Evolutionary conservation across 2,888 invertebrate genomes (phyloP).

Genomic region (Xanthorhoe designata): DNA sequence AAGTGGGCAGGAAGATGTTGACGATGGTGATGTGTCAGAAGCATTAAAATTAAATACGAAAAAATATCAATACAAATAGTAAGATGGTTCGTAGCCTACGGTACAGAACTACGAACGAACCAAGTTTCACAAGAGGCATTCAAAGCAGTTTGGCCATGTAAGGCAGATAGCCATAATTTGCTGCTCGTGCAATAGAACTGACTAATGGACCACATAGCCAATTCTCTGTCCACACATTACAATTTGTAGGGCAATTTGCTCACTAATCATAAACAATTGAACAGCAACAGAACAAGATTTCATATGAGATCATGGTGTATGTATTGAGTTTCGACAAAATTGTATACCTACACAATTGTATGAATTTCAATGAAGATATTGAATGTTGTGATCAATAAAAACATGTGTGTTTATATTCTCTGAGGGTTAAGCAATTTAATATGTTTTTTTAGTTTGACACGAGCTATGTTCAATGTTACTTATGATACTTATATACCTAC

Average conservation of each 20-base stretch:
- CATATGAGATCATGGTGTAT: constrained; percentile 55
- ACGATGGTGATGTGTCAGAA: not conserved
- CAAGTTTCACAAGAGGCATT: constrained; percentile 14
- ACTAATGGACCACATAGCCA: constrained; percentile 30
- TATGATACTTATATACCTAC: too few relatives aligned
- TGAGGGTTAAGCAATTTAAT: not conserved
- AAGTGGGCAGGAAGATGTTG: not conserved
- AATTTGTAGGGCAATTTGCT: constrained; percentile 65
- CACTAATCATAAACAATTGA: constrained; percentile 69
- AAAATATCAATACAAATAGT: not conserved
- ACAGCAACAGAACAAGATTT: constrained; percentile 50
- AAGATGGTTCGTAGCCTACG: not conserved
- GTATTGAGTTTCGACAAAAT: constrained; percentile 45
- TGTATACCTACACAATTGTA: constrained; percentile 14
- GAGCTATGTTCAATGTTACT: not conserved
- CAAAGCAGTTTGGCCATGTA: constrained; percentile 22
- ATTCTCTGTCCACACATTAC: constrained; percentile 41
- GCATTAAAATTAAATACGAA: not conserved
- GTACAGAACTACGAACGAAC: not conserved
- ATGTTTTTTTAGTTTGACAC: not conserved
- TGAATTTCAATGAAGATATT: constrained; percentile 12
- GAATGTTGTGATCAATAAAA: constrained; percentile 10
- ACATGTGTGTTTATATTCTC: constrained; percentile 4
- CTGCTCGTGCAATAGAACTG: constrained; percentile 29
- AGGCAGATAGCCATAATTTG: constrained; percentile 31